Evolutionary conservation across 2,113 vertebrate species (phyloP).

Genomic region (Leuciscus idus): DNA sequence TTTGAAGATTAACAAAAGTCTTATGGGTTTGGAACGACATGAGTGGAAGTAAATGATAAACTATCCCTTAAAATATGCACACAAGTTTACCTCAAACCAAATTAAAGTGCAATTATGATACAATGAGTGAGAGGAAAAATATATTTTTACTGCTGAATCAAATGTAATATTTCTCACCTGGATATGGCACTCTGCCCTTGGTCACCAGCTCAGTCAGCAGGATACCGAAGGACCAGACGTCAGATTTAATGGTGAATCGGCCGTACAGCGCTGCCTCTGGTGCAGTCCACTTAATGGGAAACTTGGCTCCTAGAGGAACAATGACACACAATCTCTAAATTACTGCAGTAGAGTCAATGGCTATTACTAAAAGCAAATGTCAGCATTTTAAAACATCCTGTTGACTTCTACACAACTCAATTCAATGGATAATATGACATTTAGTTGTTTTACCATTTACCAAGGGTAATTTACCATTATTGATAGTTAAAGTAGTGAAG

Average conservation of each 20-base stretch:
- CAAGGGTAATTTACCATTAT: too few relatives aligned
- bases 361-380: constrained; percentile 17
- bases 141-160: not conserved
- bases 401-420: not conserved
- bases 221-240: constrained; percentile 98
- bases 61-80: not conserved
- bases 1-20: not conserved
- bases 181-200: constrained; percentile 97
- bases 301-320: constrained; percentile 87
- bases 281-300: constrained; percentile 98
- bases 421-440: not conserved
- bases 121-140: not conserved
- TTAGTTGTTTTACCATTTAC: not conserved
- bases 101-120: not conserved
- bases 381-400: constrained; percentile 24
- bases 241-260: constrained; percentile 97
- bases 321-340: constrained; percentile 13
- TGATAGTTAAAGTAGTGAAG: not conserved
- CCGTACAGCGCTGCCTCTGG: constrained; percentile 96
- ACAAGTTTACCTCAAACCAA: not conserved
- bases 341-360: not conserved
- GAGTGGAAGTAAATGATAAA: not conserved
- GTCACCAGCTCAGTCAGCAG: constrained; percentile 96
- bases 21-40: not conserved
- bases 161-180: constrained; percentile 77